Conservation (phyloP, 2,113 vertebrate species). For the Nesogale talazaci region DNA sequence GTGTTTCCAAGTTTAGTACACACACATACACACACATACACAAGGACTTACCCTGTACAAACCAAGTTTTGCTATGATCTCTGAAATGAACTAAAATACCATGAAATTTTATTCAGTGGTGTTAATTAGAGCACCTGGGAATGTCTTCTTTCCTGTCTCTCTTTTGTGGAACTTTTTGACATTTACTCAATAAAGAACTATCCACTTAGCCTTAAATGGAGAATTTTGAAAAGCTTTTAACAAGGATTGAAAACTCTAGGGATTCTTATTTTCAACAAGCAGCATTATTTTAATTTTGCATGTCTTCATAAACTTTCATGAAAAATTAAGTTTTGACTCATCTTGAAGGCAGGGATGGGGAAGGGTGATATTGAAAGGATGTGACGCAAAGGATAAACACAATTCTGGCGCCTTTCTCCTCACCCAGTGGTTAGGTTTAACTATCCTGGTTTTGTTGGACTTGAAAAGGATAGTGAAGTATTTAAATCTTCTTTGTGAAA, state of each 20-base stretch:
- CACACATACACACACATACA: no score
- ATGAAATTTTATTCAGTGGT: not conserved
- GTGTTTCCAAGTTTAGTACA: not conserved
- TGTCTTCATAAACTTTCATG: conserved; percentile 1
- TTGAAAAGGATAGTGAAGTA: conserved; percentile 59
- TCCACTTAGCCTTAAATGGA: not conserved
- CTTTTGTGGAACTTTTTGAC: conserved; percentile 8
- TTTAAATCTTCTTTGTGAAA: conserved; percentile 81
- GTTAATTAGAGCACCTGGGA: not conserved
- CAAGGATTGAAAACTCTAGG: conserved; percentile 13
- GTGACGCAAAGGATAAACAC: conserved; percentile 11
- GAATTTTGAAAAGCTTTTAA: conserved; percentile 6
- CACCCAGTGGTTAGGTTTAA: conserved; percentile 61
- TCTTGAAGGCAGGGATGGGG: not conserved
- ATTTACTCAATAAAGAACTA: conserved; percentile 14
- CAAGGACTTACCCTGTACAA: no score
- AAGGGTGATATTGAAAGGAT: not conserved
- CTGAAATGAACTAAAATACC: conserved; percentile 4
- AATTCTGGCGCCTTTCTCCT: conserved; percentile 49
- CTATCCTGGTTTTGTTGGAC: conserved; percentile 76
- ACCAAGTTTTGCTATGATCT: not conserved
- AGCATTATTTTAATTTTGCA: not conserved
- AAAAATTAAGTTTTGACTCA: not conserved
- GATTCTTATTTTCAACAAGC: not conserved
- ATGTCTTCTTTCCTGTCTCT: not conserved